Percentiles rank a stretch among this genome's conserved stretches.
Conservation (phyloP, 2,797 vertebrate species). For the Spondyliosoma cantharus region DNA sequence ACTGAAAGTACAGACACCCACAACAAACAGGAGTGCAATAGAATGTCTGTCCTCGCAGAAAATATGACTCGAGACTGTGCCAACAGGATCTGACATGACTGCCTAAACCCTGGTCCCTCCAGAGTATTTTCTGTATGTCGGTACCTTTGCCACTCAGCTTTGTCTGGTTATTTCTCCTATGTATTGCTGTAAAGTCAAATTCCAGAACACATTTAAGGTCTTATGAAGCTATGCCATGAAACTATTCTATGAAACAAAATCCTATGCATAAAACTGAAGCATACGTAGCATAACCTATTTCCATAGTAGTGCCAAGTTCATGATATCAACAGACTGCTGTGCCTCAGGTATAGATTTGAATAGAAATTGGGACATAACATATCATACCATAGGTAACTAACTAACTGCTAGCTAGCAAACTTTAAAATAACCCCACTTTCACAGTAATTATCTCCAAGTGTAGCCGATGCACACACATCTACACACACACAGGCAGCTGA, state of each 20-base stretch:
- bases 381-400: not conserved
- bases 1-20: not conserved
- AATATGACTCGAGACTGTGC: not conserved
- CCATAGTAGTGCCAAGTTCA: not conserved
- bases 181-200: not conserved
- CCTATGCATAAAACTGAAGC: not conserved
- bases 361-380: not conserved
- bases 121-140: no score
- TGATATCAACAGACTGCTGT: not conserved
- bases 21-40: not conserved
- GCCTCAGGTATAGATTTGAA: not conserved
- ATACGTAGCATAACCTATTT: not conserved
- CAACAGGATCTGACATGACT: not conserved
- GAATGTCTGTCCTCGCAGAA: not conserved
- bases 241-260: not conserved
- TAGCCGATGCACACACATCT: slow-evolving; percentile 23
- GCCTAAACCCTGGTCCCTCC: not conserved
- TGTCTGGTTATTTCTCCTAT: not conserved
- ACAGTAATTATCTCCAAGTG: slow-evolving; percentile 33
- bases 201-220: not conserved
- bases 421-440: slow-evolving; percentile 12
- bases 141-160: not conserved
- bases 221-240: not conserved
- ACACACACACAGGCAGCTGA: slow-evolving; percentile 28
- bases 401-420: not conserved